Evolutionary conservation across 2,797 vertebrate species (phyloP).

Genomic region (Arnoldichthys spilopterus): DNA sequence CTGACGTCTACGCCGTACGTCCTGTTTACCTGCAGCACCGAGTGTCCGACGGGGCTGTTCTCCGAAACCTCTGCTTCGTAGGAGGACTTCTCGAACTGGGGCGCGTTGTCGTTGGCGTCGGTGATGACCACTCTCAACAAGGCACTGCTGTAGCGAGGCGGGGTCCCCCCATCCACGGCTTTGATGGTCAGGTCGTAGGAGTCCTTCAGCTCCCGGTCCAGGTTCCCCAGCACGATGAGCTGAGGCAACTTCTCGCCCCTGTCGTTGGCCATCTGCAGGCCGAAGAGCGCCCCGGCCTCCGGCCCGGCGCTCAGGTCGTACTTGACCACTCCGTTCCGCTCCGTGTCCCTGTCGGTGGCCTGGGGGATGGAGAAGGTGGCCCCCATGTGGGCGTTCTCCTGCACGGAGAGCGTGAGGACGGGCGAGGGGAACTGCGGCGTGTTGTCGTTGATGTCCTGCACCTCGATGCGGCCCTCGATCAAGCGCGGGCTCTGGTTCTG

Average conservation of each 20-base stretch:
- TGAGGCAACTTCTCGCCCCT: slow-evolving; percentile 95
- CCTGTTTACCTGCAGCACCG: slow-evolving; percentile 91
- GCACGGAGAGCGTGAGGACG: slow-evolving; percentile 93
- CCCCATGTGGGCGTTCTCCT: slow-evolving; percentile 93
- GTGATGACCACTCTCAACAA: slow-evolving; percentile 93
- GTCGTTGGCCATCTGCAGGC: slow-evolving; percentile 95
- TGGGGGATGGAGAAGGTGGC: slow-evolving; percentile 91
- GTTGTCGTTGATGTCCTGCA: slow-evolving; percentile 98
- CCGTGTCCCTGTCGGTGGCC: slow-evolving; percentile 92
- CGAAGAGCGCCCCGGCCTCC: slow-evolving; percentile 91
- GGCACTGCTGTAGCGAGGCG: slow-evolving; percentile 92
- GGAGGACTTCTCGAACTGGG: slow-evolving; percentile 91
- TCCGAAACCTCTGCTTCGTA: slow-evolving; percentile 93
- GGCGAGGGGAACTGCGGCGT: slow-evolving; percentile 96
- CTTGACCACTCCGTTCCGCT: slow-evolving; percentile 91
- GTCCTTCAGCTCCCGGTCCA: slow-evolving; percentile 95
- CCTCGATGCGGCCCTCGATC: slow-evolving; percentile 95
- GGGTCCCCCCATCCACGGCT: slow-evolving; percentile 94
- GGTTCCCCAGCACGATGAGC: slow-evolving; percentile 93
- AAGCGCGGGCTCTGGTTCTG: slow-evolving; percentile 89
- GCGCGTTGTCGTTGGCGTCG: slow-evolving; percentile 94
- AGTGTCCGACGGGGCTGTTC: slow-evolving; percentile 95
- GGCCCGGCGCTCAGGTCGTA: slow-evolving; percentile 90
- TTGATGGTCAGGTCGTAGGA: slow-evolving; percentile 97
- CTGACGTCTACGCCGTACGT: slow-evolving; percentile 20